Conservation (phyloP, 2,797 vertebrate genomes). For the Gorsachius magnificus region DNA sequence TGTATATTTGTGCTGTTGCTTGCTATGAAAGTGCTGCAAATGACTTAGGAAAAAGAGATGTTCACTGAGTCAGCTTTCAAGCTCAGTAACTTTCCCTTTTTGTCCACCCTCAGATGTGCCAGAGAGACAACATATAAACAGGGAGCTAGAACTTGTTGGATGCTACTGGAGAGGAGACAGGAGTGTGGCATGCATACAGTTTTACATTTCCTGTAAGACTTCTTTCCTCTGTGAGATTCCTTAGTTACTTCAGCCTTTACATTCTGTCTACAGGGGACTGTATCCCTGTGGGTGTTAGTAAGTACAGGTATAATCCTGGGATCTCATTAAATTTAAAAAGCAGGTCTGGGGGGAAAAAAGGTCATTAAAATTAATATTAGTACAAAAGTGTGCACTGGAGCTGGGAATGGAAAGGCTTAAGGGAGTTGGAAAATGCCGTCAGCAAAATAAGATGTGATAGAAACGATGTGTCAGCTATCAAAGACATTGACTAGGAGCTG, state of each 20-base stretch:
- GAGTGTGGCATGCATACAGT: accelerated
- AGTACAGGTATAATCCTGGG: background rate
- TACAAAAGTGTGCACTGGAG: background rate
- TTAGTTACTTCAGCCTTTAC: background rate
- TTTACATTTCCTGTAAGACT: background rate
- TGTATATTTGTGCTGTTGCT: background rate
- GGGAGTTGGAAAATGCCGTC: conserved; percentile 48
- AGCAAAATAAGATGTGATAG: conserved; percentile 63
- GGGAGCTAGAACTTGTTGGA: background rate
- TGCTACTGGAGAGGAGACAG: background rate
- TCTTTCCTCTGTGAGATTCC: background rate
- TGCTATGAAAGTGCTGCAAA: background rate
- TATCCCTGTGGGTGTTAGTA: background rate
- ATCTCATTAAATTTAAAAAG: conserved; percentile 37
- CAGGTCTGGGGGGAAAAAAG: background rate
- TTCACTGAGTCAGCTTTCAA: background rate
- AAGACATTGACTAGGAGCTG: conserved; percentile 51
- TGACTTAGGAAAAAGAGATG: background rate
- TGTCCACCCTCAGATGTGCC: background rate
- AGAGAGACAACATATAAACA: background rate
- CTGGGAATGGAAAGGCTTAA: conserved; percentile 36
- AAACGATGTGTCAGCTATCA: conserved; percentile 69
- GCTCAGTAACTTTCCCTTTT: background rate
- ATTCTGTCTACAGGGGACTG: background rate
- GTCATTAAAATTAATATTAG: conserved; percentile 57